Base-by-base conservation (phyloP, 2,797 vertebrate species). In the Scolopax bukidnonensis region DNA sequence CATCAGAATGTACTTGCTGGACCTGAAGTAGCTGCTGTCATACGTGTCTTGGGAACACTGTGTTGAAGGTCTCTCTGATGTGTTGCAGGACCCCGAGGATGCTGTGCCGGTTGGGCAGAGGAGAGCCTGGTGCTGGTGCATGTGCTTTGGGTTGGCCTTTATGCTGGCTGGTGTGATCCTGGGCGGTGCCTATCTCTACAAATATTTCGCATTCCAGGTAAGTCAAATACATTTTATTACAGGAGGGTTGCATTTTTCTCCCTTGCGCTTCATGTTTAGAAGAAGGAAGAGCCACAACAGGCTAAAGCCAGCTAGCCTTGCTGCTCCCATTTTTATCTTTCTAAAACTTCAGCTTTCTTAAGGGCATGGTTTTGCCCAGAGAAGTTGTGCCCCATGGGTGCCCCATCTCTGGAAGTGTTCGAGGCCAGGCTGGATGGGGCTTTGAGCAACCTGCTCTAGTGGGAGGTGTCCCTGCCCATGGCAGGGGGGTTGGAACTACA, bases 91-190 rank as follows among this genome's bases (percentile, higher is more conserved):
- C 96, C 98, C 98, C 1, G 99, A 99, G 90, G 98, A 98, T 13
- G 98, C 97, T 7, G 92, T 99, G 54, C 98, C 97, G 11, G 92
- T 98, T 73, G 98, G 97, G 51, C 99, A 98, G 92, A 99, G 99
- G 70, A 98, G 98, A 74, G 98, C 99, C 87, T 99, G 99, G 99
- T 99, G 99, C 96, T 99, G 99, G 99, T 99, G 99, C 97, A 98
- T 99, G 98, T 99, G 98, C 90, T 98, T 99, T 54, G 99, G 99
- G 40, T 83, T 99, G 84, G 99, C 99, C 56, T 99, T 99, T 76
- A 99, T 99, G 98, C 97, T 99, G 90, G 99, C 99, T 7, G 99
- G 99, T 2, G 98, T 99, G 93, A 98, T 99, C 95, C 98, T 99
- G 2, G 99, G 99, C 8, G 99, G 99, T 94, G 99, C 98, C 60